These are phyloP conservation scores for Saguinus imperator DNA, from an alignment of 2,113 vertebrate genomes.

Conservation along the genomic window DNA sequence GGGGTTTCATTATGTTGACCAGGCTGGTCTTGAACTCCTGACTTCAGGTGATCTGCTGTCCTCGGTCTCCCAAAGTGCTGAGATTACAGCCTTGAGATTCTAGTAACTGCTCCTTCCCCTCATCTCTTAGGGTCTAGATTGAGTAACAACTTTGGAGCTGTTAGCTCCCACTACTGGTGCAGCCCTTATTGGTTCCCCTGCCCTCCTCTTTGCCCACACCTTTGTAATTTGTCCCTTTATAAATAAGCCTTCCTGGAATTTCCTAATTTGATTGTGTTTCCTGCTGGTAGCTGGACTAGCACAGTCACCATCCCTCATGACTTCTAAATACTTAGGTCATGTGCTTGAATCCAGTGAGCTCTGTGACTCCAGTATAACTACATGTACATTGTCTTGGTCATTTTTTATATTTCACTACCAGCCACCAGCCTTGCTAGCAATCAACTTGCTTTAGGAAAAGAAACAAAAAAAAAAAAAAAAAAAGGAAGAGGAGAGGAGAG, in stretches of 20 bases:
- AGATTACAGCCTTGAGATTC: background rate
- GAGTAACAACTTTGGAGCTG: background rate
- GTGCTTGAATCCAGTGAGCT: background rate
- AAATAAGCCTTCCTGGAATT: background rate
- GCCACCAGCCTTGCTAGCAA: background rate
- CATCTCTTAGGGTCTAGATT: background rate
- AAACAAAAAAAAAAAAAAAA: background rate
- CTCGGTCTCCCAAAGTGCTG: no score
- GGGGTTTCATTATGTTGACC: no score
- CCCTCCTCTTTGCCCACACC: background rate
- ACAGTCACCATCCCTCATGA: background rate
- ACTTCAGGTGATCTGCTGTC: no score
- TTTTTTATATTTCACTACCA: background rate
- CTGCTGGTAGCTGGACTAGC: background rate
- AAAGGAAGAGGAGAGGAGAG: background rate
- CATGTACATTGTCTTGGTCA: background rate
- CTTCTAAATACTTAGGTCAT: background rate
- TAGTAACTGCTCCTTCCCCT: background rate
- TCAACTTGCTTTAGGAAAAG: background rate
- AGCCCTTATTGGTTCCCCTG: background rate
- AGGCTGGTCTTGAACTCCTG: no score
- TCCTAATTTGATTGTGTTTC: background rate
- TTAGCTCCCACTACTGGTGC: background rate
- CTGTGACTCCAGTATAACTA: background rate
- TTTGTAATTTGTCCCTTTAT: background rate